Percentiles rank a stretch among this genome's conserved stretches.
These are phyloP conservation scores for Ciconia stormi DNA, from an alignment of 2,113 vertebrate species.

Conservation along the genomic window DNA sequence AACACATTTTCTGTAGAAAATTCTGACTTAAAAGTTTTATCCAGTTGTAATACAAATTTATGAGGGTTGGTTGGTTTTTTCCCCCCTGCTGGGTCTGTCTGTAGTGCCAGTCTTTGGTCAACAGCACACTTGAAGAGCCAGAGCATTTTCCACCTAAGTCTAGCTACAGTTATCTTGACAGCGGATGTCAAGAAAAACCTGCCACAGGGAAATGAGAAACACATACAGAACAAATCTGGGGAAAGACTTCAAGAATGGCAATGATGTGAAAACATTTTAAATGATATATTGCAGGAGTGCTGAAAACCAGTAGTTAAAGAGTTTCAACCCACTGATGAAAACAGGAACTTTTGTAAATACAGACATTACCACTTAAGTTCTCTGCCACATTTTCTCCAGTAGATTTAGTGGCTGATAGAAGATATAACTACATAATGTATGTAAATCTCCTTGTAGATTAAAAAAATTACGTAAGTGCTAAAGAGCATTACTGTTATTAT, in stretches of 20 bases:
- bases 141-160: not conserved
- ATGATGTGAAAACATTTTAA: not conserved
- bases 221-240: not conserved
- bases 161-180: not conserved
- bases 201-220: not conserved
- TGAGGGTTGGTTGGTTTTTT: not conserved
- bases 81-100: not conserved
- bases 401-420: not conserved
- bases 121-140: not conserved
- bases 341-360: not conserved
- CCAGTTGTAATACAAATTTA: not conserved
- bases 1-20: not conserved
- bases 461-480: not conserved
- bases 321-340: not conserved
- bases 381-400: not conserved
- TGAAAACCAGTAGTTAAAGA: not conserved
- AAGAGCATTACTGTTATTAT: not conserved
- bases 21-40: not conserved
- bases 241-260: not conserved
- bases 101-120: not conserved
- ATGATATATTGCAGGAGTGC: not conserved
- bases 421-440: not conserved
- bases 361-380: not conserved
- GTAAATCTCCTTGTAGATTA: not conserved
- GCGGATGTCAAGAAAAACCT: slow-evolving; percentile 6